Evolutionary conservation across 2,888 invertebrate species (phyloP), one percentile per base, ranked within the genome.

Genomic region (Anthrax anthrax): DNA sequence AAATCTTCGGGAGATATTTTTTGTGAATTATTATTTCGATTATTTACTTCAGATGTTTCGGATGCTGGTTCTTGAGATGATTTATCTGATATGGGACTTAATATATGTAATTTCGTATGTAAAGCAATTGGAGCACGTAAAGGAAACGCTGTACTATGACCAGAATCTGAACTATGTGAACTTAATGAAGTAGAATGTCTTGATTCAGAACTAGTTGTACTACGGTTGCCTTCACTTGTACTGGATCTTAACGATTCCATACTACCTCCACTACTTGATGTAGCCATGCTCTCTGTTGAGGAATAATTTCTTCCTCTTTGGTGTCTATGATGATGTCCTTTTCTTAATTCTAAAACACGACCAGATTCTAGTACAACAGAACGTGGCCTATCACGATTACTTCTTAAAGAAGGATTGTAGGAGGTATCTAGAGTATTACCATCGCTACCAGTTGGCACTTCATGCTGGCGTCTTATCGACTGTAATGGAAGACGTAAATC

Each of bases 61-160:
- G 85, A 84, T 18, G 78, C 82, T 16, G 84, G 86, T 60, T 89
- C 89, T 65, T 86, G 87, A 2, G 87, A 87, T 18, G 88, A 88
- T 67, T 88, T 89, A 67, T 89, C 89, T 48, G 88, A 88, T 59
- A 89, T 89, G 18, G 89, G 89, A 58, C 88, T 89, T 41, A 89
- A 72, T 61, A 89, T 86, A 66, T 89, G 87, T 55, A 88, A 70
- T 64, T 88, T 87, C 47, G 80, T 76, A 64, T 84, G 82, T 56
- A 83, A 78, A 47, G 78, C 74, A 38, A 77, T 66, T 64, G 82
- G 83, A 61, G 79, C 80, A 58, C 79, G 76, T 47, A 79, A 63
- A 55, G 78, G 80, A 67, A 75, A 74, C 23, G 65, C 65, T 45
- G 78, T 73, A 57, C 77, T 77, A 47, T 67, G 67, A 47, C 62